Conservation (phyloP, 2,797 vertebrate species). For the Bradypus variegatus region DNA sequence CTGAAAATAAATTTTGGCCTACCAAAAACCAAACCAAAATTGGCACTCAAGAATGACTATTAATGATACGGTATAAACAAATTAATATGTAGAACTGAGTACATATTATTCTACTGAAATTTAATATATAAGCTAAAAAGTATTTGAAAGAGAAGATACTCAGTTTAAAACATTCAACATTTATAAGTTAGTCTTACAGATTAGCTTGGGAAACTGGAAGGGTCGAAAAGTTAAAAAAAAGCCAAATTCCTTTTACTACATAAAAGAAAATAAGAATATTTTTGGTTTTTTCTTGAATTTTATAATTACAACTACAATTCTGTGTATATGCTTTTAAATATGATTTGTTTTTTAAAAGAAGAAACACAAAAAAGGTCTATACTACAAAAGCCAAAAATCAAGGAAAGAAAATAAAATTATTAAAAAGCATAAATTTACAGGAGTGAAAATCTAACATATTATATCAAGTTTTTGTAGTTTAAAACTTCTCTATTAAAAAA, state of each 20-base stretch:
- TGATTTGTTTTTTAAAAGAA: not conserved
- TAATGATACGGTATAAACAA: not conserved
- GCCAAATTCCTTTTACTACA: not conserved
- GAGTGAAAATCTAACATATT: not conserved
- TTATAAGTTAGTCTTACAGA: constrained; percentile 24
- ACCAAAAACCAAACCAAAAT: not conserved
- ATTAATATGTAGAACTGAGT: not conserved
- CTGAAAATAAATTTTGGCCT: not conserved
- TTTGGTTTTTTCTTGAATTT: constrained; percentile 22
- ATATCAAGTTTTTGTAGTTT: not conserved
- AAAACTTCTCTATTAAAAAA: not conserved
- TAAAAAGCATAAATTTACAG: not conserved
- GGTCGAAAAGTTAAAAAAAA: not conserved
- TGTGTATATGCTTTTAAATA: not conserved
- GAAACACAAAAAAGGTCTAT: constrained; percentile 4
- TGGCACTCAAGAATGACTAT: not conserved
- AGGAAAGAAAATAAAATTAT: not conserved
- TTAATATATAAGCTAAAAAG: not conserved
- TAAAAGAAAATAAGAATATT: constrained; percentile 17
- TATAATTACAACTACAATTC: constrained; percentile 19
- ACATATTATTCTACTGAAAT: not conserved
- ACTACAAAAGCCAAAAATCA: not conserved
- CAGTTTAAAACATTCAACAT: not conserved
- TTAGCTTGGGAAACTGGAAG: not conserved
- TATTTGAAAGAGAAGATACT: not conserved